Percentiles rank a stretch among this genome's conserved stretches.
These are phyloP conservation scores for Brachionus paranguensis DNA, from an alignment of 1,140 invertebrate species.

Conservation along the genomic window DNA sequence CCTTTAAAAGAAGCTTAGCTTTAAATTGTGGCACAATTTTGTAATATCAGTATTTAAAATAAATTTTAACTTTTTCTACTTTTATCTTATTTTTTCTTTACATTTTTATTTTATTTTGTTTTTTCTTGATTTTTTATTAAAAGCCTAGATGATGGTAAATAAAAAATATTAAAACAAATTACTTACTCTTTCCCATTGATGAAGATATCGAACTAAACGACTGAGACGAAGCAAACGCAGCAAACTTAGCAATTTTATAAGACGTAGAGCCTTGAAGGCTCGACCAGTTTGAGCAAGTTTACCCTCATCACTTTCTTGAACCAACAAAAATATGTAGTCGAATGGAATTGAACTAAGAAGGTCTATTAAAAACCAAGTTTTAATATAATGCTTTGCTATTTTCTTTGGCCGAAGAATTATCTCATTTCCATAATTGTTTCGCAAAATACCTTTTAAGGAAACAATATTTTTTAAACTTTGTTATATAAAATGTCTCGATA, in stretches of 20 bases:
- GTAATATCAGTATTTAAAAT: too few species aligned
- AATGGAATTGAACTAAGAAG: constrained; percentile 96
- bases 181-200: constrained; percentile 94
- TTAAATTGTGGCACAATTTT: too few species aligned
- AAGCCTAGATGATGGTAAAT: not conserved
- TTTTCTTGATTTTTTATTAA: too few species aligned
- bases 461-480: too few species aligned
- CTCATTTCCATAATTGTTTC: constrained; percentile 89
- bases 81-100: too few species aligned
- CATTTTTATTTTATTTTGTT: too few species aligned
- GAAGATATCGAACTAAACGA: constrained; percentile 90
- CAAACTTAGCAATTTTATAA: constrained; percentile 90
- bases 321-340: constrained; percentile 99
- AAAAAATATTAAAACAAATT: not conserved
- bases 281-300: constrained; percentile 63
- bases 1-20: too few species aligned
- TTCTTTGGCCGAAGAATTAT: constrained; percentile 93
- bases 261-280: constrained; percentile 84
- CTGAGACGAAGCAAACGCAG: constrained; percentile 86
- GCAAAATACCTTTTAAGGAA: constrained; percentile 70
- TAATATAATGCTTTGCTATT: constrained; percentile 95
- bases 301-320: constrained; percentile 60
- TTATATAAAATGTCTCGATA: too few species aligned
- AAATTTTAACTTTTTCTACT: too few species aligned
- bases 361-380: constrained; percentile 98